Percentiles rank a stretch among this genome's conserved stretches.
Conservation (phyloP, 2,888 invertebrate genomes). For the Lithophane socia region DNA sequence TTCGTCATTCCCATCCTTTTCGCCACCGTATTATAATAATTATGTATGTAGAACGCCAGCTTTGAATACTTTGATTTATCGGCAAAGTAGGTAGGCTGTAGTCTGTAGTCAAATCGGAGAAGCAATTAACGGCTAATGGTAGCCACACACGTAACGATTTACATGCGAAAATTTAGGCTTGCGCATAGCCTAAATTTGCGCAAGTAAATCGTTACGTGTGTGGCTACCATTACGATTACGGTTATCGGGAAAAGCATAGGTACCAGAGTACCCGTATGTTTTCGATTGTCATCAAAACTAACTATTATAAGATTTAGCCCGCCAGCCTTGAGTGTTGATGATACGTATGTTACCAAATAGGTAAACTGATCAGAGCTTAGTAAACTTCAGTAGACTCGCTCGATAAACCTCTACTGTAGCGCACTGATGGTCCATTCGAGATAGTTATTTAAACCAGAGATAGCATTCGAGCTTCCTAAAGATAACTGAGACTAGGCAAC, state of each 20-base stretch:
- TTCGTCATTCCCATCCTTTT: background rate
- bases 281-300: background rate
- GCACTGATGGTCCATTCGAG: background rate
- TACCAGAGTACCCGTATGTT: background rate
- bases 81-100: background rate
- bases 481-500: background rate
- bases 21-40: background rate
- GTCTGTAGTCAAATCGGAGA: background rate
- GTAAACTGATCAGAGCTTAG: background rate
- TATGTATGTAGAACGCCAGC: background rate
- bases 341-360: constrained; percentile 8
- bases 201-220: too few species aligned
- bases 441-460: background rate
- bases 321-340: background rate
- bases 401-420: background rate
- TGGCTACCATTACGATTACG: too few species aligned
- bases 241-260: background rate
- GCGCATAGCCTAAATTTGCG: too few species aligned
- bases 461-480: background rate
- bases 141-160: too few species aligned
- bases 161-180: too few species aligned
- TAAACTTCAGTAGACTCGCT: background rate
- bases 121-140: background rate
- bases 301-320: background rate
- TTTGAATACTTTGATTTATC: background rate